These are phyloP conservation scores for Asarcornis scutulata DNA, from an alignment of 2,113 vertebrate species.

Conservation along the genomic window DNA sequence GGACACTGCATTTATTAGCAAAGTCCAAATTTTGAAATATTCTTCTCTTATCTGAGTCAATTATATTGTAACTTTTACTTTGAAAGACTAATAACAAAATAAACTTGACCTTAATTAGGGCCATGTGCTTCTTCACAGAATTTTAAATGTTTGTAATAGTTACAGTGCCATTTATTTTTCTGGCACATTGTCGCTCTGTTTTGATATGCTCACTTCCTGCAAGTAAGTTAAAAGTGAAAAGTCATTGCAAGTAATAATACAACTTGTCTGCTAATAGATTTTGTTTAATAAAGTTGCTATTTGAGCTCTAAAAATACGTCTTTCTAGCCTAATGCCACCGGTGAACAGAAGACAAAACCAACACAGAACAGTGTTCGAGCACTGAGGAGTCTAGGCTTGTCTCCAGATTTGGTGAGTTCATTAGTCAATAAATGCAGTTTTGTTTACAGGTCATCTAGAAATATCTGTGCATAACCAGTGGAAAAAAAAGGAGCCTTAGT, in stretches of 20 bases:
- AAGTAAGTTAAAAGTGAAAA: not conserved
- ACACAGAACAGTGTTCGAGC: conserved; percentile 84
- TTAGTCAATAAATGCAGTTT: not conserved
- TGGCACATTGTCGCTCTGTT: not conserved
- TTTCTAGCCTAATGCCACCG: conserved; percentile 79
- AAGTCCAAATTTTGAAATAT: not conserved
- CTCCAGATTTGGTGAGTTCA: conserved; percentile 82
- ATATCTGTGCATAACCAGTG: not conserved
- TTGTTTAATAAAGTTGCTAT: not conserved
- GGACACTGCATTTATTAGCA: not conserved
- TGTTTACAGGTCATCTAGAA: not conserved
- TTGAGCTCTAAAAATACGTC: conserved; percentile 22
- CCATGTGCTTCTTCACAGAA: not conserved
- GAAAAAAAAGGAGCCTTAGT: not conserved
- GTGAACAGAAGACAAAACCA: conserved; percentile 85
- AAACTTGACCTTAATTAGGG: not conserved
- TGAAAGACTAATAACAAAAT: not conserved
- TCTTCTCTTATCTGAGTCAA: not conserved
- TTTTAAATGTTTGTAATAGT: not conserved
- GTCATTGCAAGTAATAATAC: not conserved
- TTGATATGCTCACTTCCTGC: not conserved
- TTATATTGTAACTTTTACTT: not conserved
- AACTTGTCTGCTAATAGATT: not conserved
- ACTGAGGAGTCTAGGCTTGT: conserved; percentile 80
- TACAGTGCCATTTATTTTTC: not conserved